phyloP scores from a whole-genome alignment of 2,888 invertebrate species.

The Aspidiotus destructor region DNA sequence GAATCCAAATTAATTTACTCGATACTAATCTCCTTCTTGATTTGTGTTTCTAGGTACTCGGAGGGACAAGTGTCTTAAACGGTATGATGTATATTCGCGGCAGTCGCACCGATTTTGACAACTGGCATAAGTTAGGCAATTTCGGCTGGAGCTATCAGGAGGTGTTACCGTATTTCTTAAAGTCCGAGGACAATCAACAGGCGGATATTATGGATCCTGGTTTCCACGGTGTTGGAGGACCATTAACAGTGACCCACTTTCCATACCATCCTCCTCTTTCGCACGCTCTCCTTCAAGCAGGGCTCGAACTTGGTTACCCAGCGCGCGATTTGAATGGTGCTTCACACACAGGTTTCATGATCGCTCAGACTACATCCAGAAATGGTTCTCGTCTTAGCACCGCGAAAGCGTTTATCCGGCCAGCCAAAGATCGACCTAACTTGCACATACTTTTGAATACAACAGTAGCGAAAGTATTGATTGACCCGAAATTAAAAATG shows the following conservation, averaged over 20 bases:
- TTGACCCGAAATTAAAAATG: slow-evolving; percentile 56
- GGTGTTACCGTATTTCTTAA: slow-evolving; percentile 79
- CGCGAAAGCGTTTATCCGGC: slow-evolving; percentile 71
- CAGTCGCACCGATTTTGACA: slow-evolving; percentile 73
- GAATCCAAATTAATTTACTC: too few species aligned
- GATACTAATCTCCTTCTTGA: too few species aligned
- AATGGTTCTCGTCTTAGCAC: slow-evolving; percentile 76
- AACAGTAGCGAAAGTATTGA: slow-evolving; percentile 64
- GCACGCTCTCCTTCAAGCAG: slow-evolving; percentile 65
- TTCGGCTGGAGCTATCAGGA: slow-evolving; percentile 83
- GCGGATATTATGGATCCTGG: slow-evolving; percentile 62
- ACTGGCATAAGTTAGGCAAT: slow-evolving; percentile 77
- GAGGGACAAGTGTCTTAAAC: slow-evolving; percentile 87
- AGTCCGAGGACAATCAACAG: slow-evolving; percentile 71
- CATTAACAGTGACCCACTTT: slow-evolving; percentile 67
- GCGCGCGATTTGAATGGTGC: slow-evolving; percentile 72
- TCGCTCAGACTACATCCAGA: slow-evolving; percentile 77
- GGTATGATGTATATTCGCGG: slow-evolving; percentile 95
- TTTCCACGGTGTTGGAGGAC: slow-evolving; percentile 67
- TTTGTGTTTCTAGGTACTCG: slow-evolving; percentile 54
- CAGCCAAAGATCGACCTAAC: slow-evolving; percentile 63
- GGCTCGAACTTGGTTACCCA: slow-evolving; percentile 59
- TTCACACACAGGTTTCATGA: slow-evolving; percentile 70
- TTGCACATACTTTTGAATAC: slow-evolving; percentile 75
- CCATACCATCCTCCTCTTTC: slow-evolving; percentile 79